phyloP scores from a whole-genome alignment of 2,888 invertebrate genomes.

The Monochamus alternatus region DNA sequence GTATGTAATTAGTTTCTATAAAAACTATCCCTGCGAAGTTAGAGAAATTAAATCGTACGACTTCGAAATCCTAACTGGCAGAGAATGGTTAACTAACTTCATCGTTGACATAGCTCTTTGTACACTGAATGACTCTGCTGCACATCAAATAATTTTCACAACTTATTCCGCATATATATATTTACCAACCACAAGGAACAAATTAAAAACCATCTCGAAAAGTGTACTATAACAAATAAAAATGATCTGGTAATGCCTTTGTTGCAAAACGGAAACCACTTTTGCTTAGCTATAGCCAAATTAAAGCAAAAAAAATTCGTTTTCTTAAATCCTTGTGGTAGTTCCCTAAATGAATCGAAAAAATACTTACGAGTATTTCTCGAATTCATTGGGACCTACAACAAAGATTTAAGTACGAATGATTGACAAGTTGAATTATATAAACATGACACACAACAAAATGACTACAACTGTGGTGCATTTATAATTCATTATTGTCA shows the following conservation, averaged over 20 bases:
- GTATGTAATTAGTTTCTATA: conserved; percentile 22
- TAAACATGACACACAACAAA: too few relatives aligned
- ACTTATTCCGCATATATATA: too few relatives aligned
- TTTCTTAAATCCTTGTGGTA: conserved; percentile 27
- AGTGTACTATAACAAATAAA: background rate
- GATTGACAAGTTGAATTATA: too few relatives aligned
- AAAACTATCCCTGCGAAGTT: conserved; percentile 14
- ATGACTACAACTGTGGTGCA: too few relatives aligned
- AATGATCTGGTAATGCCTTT: conserved; percentile 13
- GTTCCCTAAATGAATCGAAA: background rate
- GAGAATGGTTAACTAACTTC: conserved; percentile 26
- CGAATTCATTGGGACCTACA: too few relatives aligned
- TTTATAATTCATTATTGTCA: too few relatives aligned
- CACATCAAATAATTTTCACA: too few relatives aligned
- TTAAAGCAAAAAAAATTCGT: conserved; percentile 15
- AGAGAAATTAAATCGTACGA: conserved; percentile 27
- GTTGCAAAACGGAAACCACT: conserved; percentile 26
- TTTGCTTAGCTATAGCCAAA: conserved; percentile 31
- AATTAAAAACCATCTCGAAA: background rate
- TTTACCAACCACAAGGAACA: too few relatives aligned
- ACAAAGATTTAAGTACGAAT: too few relatives aligned
- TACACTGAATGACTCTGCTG: background rate
- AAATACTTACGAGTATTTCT: background rate
- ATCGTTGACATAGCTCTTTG: conserved; percentile 21
- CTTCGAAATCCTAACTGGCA: conserved; percentile 20